phyloP scores from a whole-genome alignment of 2,113 vertebrate genomes.

The Charadrius vociferus region DNA sequence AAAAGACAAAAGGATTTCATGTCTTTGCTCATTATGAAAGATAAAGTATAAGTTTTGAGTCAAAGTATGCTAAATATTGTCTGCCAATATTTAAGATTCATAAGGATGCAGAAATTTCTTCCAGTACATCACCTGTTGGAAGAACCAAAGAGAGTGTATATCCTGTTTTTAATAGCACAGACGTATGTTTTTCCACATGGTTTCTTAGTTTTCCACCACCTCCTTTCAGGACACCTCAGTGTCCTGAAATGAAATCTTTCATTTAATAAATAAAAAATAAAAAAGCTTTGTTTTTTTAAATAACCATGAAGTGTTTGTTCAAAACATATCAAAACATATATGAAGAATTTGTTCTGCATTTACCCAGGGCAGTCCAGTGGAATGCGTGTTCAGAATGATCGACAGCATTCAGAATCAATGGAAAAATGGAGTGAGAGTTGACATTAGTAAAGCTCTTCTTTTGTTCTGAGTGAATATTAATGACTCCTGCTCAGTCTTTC shows the following conservation, averaged over 20 bases:
- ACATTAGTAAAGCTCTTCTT: neutral
- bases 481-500: neutral
- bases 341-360: neutral
- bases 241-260: neutral
- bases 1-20: neutral
- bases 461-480: neutral
- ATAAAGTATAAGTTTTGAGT: neutral
- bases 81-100: neutral
- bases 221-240: neutral
- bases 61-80: neutral
- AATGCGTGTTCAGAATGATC: neutral
- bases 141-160: neutral
- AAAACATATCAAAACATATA: neutral
- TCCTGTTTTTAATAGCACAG: neutral
- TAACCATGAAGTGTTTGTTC: neutral
- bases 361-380: neutral
- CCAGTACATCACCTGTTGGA: neutral
- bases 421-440: neutral
- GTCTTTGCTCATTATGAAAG: neutral
- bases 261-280: neutral
- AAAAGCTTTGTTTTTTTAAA: neutral
- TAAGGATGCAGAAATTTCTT: neutral
- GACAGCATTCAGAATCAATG: neutral
- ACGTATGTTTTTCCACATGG: neutral
- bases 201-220: neutral